Base-by-base conservation (phyloP, 2,888 invertebrate species). In the Plagodis dolabraria region DNA sequence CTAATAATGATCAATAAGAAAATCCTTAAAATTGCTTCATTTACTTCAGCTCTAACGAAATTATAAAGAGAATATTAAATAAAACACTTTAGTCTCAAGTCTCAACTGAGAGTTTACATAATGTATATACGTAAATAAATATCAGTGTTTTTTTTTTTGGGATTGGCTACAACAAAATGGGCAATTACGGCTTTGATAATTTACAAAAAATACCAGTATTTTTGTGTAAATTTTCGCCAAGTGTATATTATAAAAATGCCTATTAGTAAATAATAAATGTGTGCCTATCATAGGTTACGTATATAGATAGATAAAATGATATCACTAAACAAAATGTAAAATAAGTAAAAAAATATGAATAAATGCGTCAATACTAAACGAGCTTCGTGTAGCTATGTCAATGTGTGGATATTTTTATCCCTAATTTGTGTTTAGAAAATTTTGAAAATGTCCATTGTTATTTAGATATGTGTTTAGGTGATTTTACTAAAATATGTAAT, bases 231-330 rank as follows among this genome's bases (percentile, higher is more conserved):
- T 46, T 53, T 22, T 22, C 22, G 4, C 22, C 22, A 4, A 22
- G 22, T 22, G 22, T 22, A 22, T 22, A 22, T 22, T 33, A 53
- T n/a, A 57, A 59, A 62, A 58, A 63, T 58, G 47, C 47, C 33
- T 43, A 56, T 56, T 64, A 63, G 56, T 53, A 54, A 62, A 58
- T 63, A 64, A 80, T 86, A 84, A 86, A 85, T 87, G 82, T 87
- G 89, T 90, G 89, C 89, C 89, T 90, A 87, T 78, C 72, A 80
- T 87, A 86, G 82, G 74, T 83, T 85, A 82, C 71, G 80, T 86
- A 77, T 86, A 71, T 87, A 86, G 83, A 76, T 82, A 83, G 79
- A 65, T 83, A 83, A 85, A 83, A 76, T 66, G 62, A 64, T 70
- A 60, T 57, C 77, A 74, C 64, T 66, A 72, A 82, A 84, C 83